A percentile compares a stretch with the other conserved stretches of the same genome.
These are phyloP conservation scores for Lampris megalopsis DNA, from an alignment of 2,113 vertebrate species.

Conservation along the genomic window DNA sequence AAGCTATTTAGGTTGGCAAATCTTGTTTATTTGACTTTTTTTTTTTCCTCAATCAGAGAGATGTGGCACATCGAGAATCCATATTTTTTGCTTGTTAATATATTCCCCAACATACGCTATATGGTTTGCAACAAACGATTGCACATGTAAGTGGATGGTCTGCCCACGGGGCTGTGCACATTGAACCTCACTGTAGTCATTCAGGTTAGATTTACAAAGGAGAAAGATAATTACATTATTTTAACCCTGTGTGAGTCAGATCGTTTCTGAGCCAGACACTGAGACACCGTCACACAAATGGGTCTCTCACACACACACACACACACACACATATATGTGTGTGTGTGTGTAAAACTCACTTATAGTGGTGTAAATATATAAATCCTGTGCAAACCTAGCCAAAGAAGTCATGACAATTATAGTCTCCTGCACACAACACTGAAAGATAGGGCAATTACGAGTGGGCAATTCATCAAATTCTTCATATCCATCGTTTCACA, in stretches of 20 bases:
- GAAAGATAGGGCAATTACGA: slow-evolving; percentile 70
- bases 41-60: slow-evolving; percentile 66
- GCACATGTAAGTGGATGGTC: slow-evolving; percentile 68
- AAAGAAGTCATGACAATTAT: slow-evolving; percentile 58
- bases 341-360: neutral
- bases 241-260: slow-evolving; percentile 37
- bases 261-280: slow-evolving; percentile 5
- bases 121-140: slow-evolving; percentile 71
- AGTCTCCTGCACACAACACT: slow-evolving; percentile 71
- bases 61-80: slow-evolving; percentile 79
- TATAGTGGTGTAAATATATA: slow-evolving; percentile 14
- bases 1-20: slow-evolving; percentile 68
- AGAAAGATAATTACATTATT: slow-evolving; percentile 36
- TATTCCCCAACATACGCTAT: slow-evolving; percentile 60
- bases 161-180: slow-evolving; percentile 58
- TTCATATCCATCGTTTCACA: slow-evolving; percentile 77
- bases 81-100: slow-evolving; percentile 74
- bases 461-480: slow-evolving; percentile 72
- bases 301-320: neutral
- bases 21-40: slow-evolving; percentile 80
- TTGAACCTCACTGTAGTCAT: slow-evolving; percentile 56
- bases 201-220: slow-evolving; percentile 61
- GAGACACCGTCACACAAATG: neutral
- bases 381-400: slow-evolving; percentile 59
- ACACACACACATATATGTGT: neutral